Conservation (phyloP, 2,113 vertebrate genomes). For the Nipponia nippon region DNA sequence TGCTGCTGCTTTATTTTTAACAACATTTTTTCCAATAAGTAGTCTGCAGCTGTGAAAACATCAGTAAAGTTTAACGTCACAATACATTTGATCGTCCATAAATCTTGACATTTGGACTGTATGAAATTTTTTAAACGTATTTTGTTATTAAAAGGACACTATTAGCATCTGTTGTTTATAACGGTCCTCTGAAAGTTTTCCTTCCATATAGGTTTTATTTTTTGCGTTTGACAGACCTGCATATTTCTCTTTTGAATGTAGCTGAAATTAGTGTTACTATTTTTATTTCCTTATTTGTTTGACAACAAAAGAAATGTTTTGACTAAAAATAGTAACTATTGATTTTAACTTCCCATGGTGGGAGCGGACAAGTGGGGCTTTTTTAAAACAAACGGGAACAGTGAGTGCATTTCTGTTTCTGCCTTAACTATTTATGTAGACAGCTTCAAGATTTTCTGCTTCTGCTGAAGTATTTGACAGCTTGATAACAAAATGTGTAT, state of each 20-base stretch:
- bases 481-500: slow-evolving; percentile 34
- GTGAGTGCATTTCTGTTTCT: not conserved
- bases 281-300: slow-evolving; percentile 30
- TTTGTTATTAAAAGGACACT: not conserved
- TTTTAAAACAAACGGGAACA: slow-evolving; percentile 3
- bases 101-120: not conserved
- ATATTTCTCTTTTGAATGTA: not conserved
- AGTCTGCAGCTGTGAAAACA: slow-evolving; percentile 30
- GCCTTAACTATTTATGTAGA: slow-evolving; percentile 25
- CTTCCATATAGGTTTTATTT: not conserved
- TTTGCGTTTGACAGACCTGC: not conserved
- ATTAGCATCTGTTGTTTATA: not conserved
- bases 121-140: not conserved
- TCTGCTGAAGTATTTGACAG: slow-evolving; percentile 32
- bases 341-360: slow-evolving; percentile 15
- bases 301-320: not conserved
- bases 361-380: not conserved
- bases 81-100: not conserved
- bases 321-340: slow-evolving; percentile 37
- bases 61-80: not conserved
- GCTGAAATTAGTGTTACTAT: not conserved
- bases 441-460: not conserved
- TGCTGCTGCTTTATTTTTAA: not conserved
- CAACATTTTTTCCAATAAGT: not conserved
- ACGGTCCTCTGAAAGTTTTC: not conserved